These are phyloP conservation scores for Phlogophora meticulosa DNA, from an alignment of 2,888 invertebrate genomes.

Conservation along the genomic window DNA sequence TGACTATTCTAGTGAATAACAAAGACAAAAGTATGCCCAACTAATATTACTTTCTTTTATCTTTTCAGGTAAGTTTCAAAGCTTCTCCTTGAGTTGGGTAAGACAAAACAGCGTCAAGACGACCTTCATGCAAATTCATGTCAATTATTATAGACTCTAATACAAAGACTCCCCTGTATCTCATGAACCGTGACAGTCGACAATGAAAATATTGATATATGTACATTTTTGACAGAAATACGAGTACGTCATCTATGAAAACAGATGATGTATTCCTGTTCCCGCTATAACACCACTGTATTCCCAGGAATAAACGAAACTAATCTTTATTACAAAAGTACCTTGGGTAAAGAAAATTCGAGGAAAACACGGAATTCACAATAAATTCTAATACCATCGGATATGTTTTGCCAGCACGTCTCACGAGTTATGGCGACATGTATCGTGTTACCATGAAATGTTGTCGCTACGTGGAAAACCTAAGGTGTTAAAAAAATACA, in stretches of 20 bases:
- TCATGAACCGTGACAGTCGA: no score
- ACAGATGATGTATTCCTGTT: no score
- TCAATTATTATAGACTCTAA: no score
- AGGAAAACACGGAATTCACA: conserved; percentile 9
- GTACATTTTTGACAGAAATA: no score
- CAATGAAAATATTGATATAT: no score
- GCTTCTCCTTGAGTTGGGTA: conserved; percentile 27
- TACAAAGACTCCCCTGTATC: no score
- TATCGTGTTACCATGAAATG: conserved; percentile 23
- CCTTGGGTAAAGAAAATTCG: conserved; percentile 3
- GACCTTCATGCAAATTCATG: background rate
- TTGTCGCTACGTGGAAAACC: background rate
- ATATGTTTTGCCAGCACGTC: conserved; percentile 1
- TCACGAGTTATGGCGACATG: background rate
- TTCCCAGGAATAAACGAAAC: no score
- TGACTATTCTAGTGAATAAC: background rate
- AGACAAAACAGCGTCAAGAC: background rate
- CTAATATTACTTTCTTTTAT: conserved; percentile 39
- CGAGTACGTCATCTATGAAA: no score
- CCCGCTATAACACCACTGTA: no score
- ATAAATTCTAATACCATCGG: conserved; percentile 35
- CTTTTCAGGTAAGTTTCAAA: conserved; percentile 59
- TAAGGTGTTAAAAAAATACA: conserved; percentile 1
- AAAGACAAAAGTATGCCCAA: background rate
- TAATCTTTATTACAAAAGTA: background rate